Evolutionary conservation across 2,113 vertebrate species (phyloP), one percentile per base, ranked within the genome.

Genomic region (Mastomys coucha): DNA sequence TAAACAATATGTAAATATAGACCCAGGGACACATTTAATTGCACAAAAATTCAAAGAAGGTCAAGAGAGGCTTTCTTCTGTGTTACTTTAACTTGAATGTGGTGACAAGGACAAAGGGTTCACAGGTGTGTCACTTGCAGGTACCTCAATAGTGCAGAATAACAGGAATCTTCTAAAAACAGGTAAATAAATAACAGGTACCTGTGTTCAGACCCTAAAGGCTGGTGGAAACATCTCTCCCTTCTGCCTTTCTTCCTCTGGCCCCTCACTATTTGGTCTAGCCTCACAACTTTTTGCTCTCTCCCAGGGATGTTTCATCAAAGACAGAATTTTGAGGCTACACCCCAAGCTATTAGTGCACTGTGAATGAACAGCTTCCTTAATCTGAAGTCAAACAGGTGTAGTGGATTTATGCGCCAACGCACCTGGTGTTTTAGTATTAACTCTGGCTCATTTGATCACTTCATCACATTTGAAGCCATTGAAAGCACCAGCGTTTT

Each of bases 11-110:
- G 26, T 60, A 42, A 94, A 69, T 33, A 22, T 88, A 45, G 88
- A 76, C 53, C 51, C 58, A 60, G 7, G 42, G 42, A 86, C 49
- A 73, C 19, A 67, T 67, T 78, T 56, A 39, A 78, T 45, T 58
- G 67, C 63, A 77, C 76, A 96, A 72, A 65, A 88, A 91, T 13
- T 70, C 77, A 89, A 70, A n/a, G 93, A 65, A n/a, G 93, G 39
- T 69, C 65, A 70, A 70, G 4, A 1, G 14, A 42, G 82, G 31
- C 11, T 8, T 45, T 82, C 42, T 42, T 77, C 67, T 73, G 69
- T 63, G 42, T 77, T 88, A 84, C 67, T 91, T 94, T 89, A 63
- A 73, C 56, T 91, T 60, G 78, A 85, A 67, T 6, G 39, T 88
- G 14, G 11, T 51, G 20, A 65, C 45, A 75, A 89, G 51, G 9